phyloP scores from a whole-genome alignment of 2,888 invertebrate genomes.

The Hylaea fasciaria region DNA sequence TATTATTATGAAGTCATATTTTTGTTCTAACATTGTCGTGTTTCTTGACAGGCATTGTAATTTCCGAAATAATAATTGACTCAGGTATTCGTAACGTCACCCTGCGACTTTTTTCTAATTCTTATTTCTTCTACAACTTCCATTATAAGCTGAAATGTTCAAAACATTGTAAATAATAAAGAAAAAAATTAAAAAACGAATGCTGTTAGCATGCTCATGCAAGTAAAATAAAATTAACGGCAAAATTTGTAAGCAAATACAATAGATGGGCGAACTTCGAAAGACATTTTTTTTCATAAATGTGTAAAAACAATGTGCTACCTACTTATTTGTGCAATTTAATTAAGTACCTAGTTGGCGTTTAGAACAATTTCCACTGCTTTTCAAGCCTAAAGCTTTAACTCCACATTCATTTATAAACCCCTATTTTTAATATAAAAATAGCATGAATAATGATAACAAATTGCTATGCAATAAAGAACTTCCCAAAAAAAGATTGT shows the following conservation, averaged over 20 bases:
- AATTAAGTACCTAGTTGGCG: neutral
- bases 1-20: neutral
- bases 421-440: neutral
- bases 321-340: neutral
- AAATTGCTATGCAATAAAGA: too few relatives aligned
- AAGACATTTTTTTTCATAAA: neutral
- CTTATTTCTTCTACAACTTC: conserved; percentile 84
- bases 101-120: conserved; percentile 81
- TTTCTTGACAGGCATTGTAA: neutral
- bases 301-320: neutral
- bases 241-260: conserved; percentile 17
- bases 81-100: conserved; percentile 72
- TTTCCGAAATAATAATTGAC: conserved; percentile 37
- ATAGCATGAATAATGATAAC: neutral
- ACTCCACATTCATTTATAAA: neutral
- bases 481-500: too few relatives aligned
- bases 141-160: conserved; percentile 82
- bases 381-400: conserved; percentile 5
- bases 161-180: conserved; percentile 52
- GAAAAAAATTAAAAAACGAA: conserved; percentile 20
- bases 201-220: conserved; percentile 52
- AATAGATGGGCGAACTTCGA: neutral
- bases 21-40: neutral
- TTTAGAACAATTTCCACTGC: conserved; percentile 7
- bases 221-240: conserved; percentile 27